These are phyloP conservation scores for Deroplatys truncata DNA, from an alignment of 2,888 invertebrate genomes.

Conservation along the genomic window DNA sequence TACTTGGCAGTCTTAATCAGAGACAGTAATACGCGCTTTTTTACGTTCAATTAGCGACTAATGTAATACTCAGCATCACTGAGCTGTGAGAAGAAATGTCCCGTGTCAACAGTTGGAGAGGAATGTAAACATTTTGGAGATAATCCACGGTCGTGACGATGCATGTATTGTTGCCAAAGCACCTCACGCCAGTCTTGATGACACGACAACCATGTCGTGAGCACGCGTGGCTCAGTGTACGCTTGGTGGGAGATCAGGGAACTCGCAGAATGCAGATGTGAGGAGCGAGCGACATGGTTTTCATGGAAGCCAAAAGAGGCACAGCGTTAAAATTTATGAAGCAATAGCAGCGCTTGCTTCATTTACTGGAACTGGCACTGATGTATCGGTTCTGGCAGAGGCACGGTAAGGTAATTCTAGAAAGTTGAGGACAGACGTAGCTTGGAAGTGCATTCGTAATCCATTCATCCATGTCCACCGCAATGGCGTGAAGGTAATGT, in stretches of 20 bases:
- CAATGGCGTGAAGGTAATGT: too few relatives aligned
- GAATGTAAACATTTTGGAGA: neutral
- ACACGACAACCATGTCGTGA: neutral
- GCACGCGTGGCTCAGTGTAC: neutral
- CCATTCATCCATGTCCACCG: too few relatives aligned
- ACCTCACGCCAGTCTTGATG: neutral
- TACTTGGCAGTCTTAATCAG: too few relatives aligned
- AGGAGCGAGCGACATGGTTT: neutral
- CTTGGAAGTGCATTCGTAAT: too few relatives aligned
- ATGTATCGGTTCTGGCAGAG: neutral
- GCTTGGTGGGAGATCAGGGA: neutral
- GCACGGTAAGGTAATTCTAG: neutral
- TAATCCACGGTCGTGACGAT: neutral
- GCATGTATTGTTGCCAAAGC: neutral
- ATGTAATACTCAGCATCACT: too few relatives aligned
- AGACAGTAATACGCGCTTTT: too few relatives aligned
- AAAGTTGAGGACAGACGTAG: neutral
- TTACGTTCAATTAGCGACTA: too few relatives aligned
- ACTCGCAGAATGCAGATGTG: neutral
- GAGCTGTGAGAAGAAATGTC: neutral
- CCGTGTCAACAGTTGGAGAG: neutral
- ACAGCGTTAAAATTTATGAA: neutral
- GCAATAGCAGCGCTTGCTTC: neutral
- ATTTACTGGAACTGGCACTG: neutral
- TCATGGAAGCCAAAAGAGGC: neutral